Percentiles rank a stretch among this genome's conserved stretches.
Evolutionary conservation across 1,140 invertebrate species (phyloP).

Genomic region (Temnothorax nylanderi): DNA sequence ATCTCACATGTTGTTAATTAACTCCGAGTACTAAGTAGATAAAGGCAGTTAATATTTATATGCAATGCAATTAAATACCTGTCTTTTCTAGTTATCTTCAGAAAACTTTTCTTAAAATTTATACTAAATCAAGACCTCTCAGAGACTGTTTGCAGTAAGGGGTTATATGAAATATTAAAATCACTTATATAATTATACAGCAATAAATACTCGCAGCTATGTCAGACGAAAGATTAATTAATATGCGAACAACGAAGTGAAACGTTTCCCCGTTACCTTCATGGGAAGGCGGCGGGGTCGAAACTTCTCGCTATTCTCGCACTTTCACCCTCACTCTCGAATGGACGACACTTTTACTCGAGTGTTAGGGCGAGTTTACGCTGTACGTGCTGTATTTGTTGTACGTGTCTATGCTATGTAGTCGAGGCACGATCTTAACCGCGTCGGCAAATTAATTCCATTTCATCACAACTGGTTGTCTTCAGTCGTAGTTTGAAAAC

Average conservation of each 20-base stretch:
- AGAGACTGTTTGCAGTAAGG: neutral
- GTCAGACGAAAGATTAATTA: slow-evolving; percentile 23
- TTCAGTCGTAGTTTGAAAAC: neutral
- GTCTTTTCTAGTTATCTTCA: neutral
- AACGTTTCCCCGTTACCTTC: slow-evolving; percentile 21
- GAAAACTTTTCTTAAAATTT: neutral
- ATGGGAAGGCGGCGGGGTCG: slow-evolving; percentile 16
- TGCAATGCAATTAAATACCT: neutral
- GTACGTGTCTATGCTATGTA: slow-evolving; percentile 9
- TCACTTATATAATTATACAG: neutral
- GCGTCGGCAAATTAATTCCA: slow-evolving; percentile 15
- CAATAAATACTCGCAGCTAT: neutral
- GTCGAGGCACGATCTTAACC: neutral
- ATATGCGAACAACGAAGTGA: slow-evolving; percentile 15
- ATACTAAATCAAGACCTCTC: neutral
- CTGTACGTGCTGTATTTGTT: slow-evolving; percentile 26
- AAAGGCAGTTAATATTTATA: neutral
- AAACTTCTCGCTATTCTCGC: slow-evolving; percentile 38
- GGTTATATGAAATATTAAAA: neutral
- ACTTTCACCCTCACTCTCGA: slow-evolving; percentile 61
- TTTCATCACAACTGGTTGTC: neutral
- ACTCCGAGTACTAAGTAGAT: neutral
- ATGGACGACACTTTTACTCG: slow-evolving; percentile 42
- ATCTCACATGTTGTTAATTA: neutral
- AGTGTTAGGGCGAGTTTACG: neutral